A percentile compares a stretch with the other conserved stretches of the same genome.
Evolutionary conservation across 1,140 invertebrate species (phyloP).

Genomic region (Micrasema longulum): DNA sequence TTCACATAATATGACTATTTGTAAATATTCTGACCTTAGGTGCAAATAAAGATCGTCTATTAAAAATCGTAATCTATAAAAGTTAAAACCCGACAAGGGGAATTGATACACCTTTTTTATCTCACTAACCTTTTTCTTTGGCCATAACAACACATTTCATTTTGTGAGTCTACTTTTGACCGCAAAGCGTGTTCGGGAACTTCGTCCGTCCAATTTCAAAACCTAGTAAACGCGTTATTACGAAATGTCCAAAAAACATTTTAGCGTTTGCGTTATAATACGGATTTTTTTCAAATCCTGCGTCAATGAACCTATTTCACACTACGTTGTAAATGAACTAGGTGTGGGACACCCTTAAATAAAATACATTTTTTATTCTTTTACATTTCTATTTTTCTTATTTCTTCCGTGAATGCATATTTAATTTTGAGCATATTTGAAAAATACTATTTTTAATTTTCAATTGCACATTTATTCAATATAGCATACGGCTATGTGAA

Average conservation of each 20-base stretch:
- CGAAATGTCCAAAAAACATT: neutral
- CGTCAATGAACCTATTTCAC: too few species aligned
- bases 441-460: too few species aligned
- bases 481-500: too few species aligned
- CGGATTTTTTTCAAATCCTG: neutral
- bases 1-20: neutral
- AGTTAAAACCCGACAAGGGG: neutral
- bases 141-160: constrained; percentile 37
- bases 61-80: neutral
- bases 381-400: too few species aligned
- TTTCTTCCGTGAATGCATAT: too few species aligned
- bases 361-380: too few species aligned
- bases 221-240: too few species aligned
- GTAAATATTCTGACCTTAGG: neutral
- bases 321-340: too few species aligned
- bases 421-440: too few species aligned
- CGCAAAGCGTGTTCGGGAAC: neutral
- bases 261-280: constrained; percentile 26
- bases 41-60: neutral
- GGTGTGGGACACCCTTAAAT: too few species aligned
- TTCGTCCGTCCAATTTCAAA: too few species aligned
- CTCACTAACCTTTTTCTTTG: neutral
- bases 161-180: constrained; percentile 32
- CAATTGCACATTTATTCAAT: too few species aligned
- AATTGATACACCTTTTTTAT: constrained; percentile 13